phyloP scores from a whole-genome alignment of 2,797 vertebrate species.

The Molothrus ater region DNA sequence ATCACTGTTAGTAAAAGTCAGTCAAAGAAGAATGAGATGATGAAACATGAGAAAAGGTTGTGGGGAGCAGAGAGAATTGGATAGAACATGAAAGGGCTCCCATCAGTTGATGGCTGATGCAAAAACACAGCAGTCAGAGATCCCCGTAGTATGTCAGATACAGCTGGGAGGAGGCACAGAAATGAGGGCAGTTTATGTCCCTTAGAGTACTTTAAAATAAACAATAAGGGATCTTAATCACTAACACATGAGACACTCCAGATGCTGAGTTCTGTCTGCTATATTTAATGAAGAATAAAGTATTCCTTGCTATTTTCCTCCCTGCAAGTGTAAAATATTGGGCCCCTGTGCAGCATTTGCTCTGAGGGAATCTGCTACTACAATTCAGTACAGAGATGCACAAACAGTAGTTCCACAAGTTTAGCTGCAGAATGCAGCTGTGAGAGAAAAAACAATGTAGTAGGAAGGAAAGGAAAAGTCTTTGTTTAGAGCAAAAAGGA shows the following conservation, averaged over 20 bases:
- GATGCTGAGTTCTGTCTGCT: slow-evolving; percentile 24
- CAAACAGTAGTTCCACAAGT: not conserved
- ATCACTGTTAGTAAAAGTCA: not conserved
- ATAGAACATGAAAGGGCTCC: not conserved
- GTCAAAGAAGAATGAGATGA: not conserved
- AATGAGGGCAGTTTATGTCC: not conserved
- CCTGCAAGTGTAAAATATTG: slow-evolving; percentile 24
- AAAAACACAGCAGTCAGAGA: not conserved
- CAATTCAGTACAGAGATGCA: not conserved
- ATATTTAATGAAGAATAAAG: slow-evolving; percentile 34
- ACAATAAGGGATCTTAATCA: slow-evolving; percentile 35
- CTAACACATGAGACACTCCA: slow-evolving; percentile 34
- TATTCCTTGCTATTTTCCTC: slow-evolving; percentile 8
- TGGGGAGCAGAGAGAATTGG: not conserved
- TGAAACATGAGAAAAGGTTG: not conserved
- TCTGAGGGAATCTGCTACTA: slow-evolving; percentile 32
- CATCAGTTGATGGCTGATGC: not conserved
- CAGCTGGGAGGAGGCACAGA: not conserved
- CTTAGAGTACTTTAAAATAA: slow-evolving; percentile 34
- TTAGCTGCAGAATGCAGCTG: not conserved
- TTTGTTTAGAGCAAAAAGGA: not conserved
- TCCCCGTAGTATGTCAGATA: not conserved
- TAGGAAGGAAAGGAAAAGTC: not conserved
- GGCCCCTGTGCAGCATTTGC: slow-evolving; percentile 15
- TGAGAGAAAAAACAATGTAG: not conserved